These are phyloP conservation scores for Leptothorax acervorum DNA, from an alignment of 2,888 invertebrate genomes.

Conservation along the genomic window DNA sequence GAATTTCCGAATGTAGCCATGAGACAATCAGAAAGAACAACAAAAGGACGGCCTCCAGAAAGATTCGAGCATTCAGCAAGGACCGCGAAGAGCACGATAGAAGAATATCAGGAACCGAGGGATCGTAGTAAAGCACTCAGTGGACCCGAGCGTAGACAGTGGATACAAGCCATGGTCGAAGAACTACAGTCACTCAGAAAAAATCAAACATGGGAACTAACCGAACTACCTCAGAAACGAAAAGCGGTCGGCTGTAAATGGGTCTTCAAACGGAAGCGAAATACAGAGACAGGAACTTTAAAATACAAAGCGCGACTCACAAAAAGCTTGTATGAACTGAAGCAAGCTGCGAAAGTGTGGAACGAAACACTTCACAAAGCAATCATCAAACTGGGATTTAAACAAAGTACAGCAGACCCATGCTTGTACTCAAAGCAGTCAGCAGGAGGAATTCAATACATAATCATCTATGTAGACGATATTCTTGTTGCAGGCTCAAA, in stretches of 20 bases:
- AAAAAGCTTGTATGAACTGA: not conserved
- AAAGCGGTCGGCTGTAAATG: not conserved
- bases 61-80: not conserved
- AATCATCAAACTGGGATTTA: not conserved
- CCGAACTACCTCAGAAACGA: constrained; percentile 47
- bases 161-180: constrained; percentile 62
- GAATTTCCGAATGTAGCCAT: not conserved
- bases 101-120: not conserved
- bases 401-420: not conserved
- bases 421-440: not conserved
- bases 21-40: not conserved
- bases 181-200: constrained; percentile 53
- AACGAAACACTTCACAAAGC: not conserved
- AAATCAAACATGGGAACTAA: constrained; percentile 64
- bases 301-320: not conserved
- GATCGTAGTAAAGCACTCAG: constrained; percentile 43
- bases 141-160: constrained; percentile 44
- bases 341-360: not conserved
- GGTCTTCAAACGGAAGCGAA: not conserved
- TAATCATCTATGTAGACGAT: not conserved
- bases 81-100: not conserved
- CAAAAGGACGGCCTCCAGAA: not conserved
- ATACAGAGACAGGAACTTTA: fast-evolving
- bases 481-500: not conserved
- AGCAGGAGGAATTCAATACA: not conserved